These are phyloP conservation scores for Caenorhabditis becei DNA, from an alignment of 2,888 invertebrate species.

Conservation along the genomic window DNA sequence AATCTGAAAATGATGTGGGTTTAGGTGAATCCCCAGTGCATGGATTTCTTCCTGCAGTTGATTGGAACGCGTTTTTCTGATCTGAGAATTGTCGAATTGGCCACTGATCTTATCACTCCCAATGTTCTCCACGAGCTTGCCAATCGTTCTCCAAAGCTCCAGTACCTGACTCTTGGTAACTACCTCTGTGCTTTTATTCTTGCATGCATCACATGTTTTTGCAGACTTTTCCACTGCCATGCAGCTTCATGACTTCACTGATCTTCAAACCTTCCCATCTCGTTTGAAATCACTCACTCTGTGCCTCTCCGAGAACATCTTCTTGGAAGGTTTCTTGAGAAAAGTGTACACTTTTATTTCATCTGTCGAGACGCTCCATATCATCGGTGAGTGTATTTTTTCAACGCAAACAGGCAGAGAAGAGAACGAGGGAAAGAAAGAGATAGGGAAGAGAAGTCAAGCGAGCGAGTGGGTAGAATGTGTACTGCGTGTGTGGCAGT, in stretches of 20 bases:
- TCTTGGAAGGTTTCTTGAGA: conserved; percentile 99
- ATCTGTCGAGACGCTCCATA: conserved; percentile 95
- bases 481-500: conserved; percentile 11
- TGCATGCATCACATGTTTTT: conserved; percentile 82
- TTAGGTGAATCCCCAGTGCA: conserved; percentile 71
- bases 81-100: conserved; percentile 92
- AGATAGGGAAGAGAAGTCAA: conserved; percentile 3
- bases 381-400: conserved; percentile 87
- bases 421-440: neutral
- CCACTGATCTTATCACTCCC: conserved; percentile 96
- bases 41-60: conserved; percentile 73
- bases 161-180: conserved; percentile 90
- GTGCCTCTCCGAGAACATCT: conserved; percentile 97
- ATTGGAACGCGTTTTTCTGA: conserved; percentile 87
- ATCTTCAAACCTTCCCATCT: conserved; percentile 98
- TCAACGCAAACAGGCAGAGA: conserved; percentile 37
- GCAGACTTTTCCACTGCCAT: conserved; percentile 97
- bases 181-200: neutral
- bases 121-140: conserved; percentile 96
- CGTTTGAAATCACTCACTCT: conserved; percentile 95
- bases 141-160: conserved; percentile 95
- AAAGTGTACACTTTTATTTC: conserved; percentile 99
- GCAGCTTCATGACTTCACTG: conserved; percentile 99
- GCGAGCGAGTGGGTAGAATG: conserved; percentile 18
- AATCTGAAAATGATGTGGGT: neutral